These are phyloP conservation scores for Cardinalis cardinalis DNA, from an alignment of 2,113 vertebrate species.

Conservation along the genomic window DNA sequence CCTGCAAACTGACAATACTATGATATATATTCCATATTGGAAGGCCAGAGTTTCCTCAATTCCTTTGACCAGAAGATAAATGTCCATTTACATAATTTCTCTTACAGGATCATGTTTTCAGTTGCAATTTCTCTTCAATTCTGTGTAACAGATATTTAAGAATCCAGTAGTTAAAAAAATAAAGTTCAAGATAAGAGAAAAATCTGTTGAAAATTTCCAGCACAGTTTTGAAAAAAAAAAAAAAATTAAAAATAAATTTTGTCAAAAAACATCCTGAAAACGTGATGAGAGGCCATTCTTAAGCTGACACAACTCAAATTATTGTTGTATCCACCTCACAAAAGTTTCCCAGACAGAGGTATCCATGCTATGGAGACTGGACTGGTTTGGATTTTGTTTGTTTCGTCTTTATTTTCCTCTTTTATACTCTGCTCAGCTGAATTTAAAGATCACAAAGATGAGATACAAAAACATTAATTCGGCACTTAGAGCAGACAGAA, in stretches of 20 bases:
- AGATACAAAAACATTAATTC: neutral
- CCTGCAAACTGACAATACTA: neutral
- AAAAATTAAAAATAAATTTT: neutral
- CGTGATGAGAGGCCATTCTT: neutral
- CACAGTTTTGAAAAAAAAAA: neutral
- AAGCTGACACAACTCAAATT: neutral
- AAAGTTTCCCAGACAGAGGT: neutral
- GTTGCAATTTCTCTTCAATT: neutral
- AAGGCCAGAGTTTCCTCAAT: neutral
- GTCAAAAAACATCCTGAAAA: neutral
- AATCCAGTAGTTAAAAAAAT: neutral
- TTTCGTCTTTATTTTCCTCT: neutral
- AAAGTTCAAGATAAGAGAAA: neutral
- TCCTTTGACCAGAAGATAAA: neutral
- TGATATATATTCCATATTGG: neutral
- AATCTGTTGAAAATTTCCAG: neutral
- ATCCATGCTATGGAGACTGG: neutral
- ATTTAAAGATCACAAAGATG: neutral
- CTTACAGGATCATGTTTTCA: neutral
- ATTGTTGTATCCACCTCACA: neutral
- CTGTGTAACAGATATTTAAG: neutral
- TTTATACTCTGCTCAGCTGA: neutral
- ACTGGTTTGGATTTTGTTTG: neutral
- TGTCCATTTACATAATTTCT: rapidly evolving
- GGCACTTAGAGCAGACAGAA: neutral